Conservation (phyloP, 2,888 invertebrate genomes). For the Tipula confusa region DNA sequence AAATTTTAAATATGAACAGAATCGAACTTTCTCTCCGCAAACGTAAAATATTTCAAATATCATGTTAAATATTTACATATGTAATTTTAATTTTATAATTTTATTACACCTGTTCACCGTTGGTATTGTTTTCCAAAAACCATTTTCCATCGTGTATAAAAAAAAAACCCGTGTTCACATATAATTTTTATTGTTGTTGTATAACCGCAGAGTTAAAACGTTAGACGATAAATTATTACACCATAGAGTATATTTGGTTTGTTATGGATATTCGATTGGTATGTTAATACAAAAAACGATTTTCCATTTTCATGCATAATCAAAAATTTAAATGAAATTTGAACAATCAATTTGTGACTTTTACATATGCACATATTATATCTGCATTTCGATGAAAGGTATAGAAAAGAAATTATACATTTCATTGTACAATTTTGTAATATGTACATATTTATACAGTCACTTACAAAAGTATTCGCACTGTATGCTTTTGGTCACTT, state of each 20-base stretch:
- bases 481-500: no score
- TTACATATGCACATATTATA: no score
- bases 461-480: no score
- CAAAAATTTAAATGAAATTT: background rate
- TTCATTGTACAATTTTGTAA: background rate
- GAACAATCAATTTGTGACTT: background rate
- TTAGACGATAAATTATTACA: background rate
- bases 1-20: no score
- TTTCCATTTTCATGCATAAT: slow-evolving; percentile 15
- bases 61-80: background rate
- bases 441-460: no score
- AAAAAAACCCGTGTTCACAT: background rate
- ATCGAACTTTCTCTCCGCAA: background rate
- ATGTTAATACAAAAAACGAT: background rate
- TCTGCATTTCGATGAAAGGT: no score
- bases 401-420: background rate
- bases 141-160: background rate
- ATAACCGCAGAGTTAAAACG: background rate
- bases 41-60: no score
- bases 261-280: background rate
- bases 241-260: background rate
- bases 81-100: background rate
- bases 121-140: background rate
- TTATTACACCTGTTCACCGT: background rate
- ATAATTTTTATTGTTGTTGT: background rate